Conservation (phyloP, 2,888 invertebrate genomes). For the Drosophila kokeensis region DNA sequence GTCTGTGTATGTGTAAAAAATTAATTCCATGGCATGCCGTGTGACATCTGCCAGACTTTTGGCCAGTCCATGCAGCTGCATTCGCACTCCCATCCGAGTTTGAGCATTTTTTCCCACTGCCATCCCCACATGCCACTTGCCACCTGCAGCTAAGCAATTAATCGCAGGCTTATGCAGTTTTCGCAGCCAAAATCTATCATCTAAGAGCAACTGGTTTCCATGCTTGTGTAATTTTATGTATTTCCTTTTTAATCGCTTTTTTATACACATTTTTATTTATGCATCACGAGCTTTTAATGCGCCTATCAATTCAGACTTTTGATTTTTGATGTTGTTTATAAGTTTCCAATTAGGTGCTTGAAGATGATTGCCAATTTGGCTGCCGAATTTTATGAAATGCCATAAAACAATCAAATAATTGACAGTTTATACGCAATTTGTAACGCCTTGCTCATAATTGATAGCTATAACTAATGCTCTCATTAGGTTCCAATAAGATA, state of each 20-base stretch:
- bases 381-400: slow-evolving; percentile 16
- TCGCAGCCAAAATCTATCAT: slow-evolving; percentile 31
- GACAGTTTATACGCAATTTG: slow-evolving; percentile 22
- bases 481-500: neutral
- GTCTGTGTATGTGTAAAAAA: slow-evolving; percentile 51
- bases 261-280: slow-evolving; percentile 44
- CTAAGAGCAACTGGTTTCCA: slow-evolving; percentile 60
- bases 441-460: slow-evolving; percentile 14
- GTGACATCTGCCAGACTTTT: slow-evolving; percentile 56
- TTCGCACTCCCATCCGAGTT: slow-evolving; percentile 24
- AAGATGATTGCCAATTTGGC: slow-evolving; percentile 27
- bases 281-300: slow-evolving; percentile 46
- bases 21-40: slow-evolving; percentile 58
- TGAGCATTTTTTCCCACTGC: neutral
- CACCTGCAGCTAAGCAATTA: slow-evolving; percentile 55
- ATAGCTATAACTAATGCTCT: slow-evolving; percentile 1
- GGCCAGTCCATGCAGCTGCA: slow-evolving; percentile 46
- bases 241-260: slow-evolving; percentile 25
- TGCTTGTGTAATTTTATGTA: slow-evolving; percentile 36
- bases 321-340: slow-evolving; percentile 6
- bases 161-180: slow-evolving; percentile 55
- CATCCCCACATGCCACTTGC: neutral
- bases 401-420: slow-evolving; percentile 22
- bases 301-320: slow-evolving; percentile 23
- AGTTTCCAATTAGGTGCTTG: slow-evolving; percentile 17